phyloP scores from a whole-genome alignment of 2,888 invertebrate genomes.

The Trilocha varians region DNA sequence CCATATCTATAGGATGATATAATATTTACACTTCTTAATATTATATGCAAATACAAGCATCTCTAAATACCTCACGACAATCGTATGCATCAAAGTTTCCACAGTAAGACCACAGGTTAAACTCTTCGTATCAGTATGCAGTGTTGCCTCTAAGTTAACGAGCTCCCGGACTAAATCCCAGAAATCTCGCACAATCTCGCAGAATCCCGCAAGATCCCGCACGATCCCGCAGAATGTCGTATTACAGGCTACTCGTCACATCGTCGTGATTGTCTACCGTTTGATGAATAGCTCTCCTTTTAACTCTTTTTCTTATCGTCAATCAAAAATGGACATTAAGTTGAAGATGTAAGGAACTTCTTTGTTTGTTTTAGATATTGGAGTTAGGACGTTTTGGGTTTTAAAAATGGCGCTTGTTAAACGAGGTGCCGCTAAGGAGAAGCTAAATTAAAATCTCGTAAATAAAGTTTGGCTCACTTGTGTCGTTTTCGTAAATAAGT shows the following conservation, averaged over 20 bases:
- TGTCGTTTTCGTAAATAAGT: not conserved
- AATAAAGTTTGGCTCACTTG: not conserved
- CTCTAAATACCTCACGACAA: not conserved
- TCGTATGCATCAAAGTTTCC: not conserved
- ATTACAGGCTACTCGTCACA: constrained; percentile 42
- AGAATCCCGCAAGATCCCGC: constrained; percentile 28
- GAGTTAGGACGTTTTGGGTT: not conserved
- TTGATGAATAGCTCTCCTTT: constrained; percentile 54
- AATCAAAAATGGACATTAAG: too few relatives aligned
- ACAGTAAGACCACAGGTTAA: constrained; percentile 9
- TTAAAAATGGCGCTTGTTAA: not conserved
- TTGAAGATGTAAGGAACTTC: too few relatives aligned
- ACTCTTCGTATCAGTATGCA: constrained; percentile 28
- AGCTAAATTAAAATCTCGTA: not conserved
- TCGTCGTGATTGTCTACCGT: constrained; percentile 51
- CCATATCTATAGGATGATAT: too few relatives aligned
- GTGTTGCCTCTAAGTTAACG: constrained; percentile 31
- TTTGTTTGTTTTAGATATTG: too few relatives aligned
- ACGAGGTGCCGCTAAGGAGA: not conserved
- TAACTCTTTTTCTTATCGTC: constrained; percentile 29
- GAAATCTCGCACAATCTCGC: constrained; percentile 36
- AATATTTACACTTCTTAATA: too few relatives aligned
- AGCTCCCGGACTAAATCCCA: constrained; percentile 40
- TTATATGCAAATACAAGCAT: constrained; percentile 1
- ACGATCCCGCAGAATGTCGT: constrained; percentile 11